Base-by-base conservation (phyloP, 1,140 invertebrate genomes). In the Grapholita molesta region DNA sequence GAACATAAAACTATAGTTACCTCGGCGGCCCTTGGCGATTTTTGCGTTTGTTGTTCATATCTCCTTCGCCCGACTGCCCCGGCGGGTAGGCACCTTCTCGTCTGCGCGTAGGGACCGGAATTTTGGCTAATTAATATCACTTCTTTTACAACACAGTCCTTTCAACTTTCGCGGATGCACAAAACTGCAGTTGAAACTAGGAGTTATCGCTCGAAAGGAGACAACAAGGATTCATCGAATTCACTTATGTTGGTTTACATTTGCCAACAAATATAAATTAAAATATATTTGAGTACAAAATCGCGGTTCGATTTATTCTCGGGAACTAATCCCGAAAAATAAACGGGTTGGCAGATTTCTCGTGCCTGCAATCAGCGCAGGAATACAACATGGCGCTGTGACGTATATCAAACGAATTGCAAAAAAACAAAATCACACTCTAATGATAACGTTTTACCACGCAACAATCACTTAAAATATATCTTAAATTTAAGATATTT, bases 21-120 rank as follows among this genome's bases (percentile, higher is more conserved):
- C 93, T 93, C 84, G 91, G 89, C 82, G 92, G 90, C 78, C 90
- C 92, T 89, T 93, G 92, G 79, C 93, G 92, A 86, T 90, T 93
- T 92, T 93, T 94, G 76, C 93, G 89, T 84, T 93, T 93, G 76
- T 91, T 93, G 82, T 93, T 93, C 92, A 93, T 93, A 78, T 92
- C 89, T 85, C 90, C 89, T 81, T 92, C 91, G 86, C 91, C 91
- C 79, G 86, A 92, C 81, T 88, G 89, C 92, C 92, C 92, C 89
- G 90, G 89, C 78, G 91, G 91, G 88, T 91, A 93, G 92, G 92
- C 92, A 93, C 88, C 87, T 92, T 93, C 92, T 89, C 88, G 92
- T 89, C 91, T 93, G 86, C 92, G 92, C 92, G 93, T 94, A 84
- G 93, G 93, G 92, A 93, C 93, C 92, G 93, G 93, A 94, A 94